Percentiles rank a stretch among this genome's conserved stretches.
Conservation (phyloP, 1,140 invertebrate genomes). For the Schmidtea mediterranea region DNA sequence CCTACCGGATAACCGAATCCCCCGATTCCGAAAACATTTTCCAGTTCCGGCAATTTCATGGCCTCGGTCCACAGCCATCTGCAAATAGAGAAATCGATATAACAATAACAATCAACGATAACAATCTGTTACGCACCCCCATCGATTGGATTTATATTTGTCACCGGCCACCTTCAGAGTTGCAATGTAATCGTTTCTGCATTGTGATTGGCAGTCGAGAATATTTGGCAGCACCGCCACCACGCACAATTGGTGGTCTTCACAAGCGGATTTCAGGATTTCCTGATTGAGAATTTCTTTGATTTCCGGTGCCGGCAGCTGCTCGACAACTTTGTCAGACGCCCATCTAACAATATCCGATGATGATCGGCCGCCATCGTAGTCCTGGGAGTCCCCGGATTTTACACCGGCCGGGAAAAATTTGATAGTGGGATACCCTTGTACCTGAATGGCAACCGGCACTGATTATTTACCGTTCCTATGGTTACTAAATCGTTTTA, state of each 20-base stretch:
- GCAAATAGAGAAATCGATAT: constrained; percentile 13
- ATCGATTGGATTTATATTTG: constrained; percentile 75
- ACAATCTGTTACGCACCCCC: constrained; percentile 39
- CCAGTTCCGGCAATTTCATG: constrained; percentile 48
- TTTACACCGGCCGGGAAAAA: constrained; percentile 59
- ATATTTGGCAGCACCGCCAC: constrained; percentile 80
- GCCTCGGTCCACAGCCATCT: constrained; percentile 87
- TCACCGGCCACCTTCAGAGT: constrained; percentile 49
- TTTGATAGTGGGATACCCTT: constrained; percentile 91
- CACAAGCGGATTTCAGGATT: constrained; percentile 44
- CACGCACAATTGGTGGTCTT: constrained; percentile 62
- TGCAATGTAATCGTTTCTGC: constrained; percentile 59
- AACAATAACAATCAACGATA: neutral
- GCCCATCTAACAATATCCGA: constrained; percentile 69
- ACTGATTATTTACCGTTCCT: neutral
- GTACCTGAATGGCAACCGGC: constrained; percentile 34
- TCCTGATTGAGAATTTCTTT: constrained; percentile 27
- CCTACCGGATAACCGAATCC: constrained; percentile 37
- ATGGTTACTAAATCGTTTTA: constrained; percentile 12
- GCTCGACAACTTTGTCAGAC: constrained; percentile 52
- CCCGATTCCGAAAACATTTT: constrained; percentile 68
- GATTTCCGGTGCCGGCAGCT: constrained; percentile 14
- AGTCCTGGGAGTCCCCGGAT: constrained; percentile 41
- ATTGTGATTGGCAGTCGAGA: constrained; percentile 75
- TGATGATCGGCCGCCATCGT: constrained; percentile 58